phyloP scores from a whole-genome alignment of 2,113 vertebrate species.

The Pterocles burchelli region DNA sequence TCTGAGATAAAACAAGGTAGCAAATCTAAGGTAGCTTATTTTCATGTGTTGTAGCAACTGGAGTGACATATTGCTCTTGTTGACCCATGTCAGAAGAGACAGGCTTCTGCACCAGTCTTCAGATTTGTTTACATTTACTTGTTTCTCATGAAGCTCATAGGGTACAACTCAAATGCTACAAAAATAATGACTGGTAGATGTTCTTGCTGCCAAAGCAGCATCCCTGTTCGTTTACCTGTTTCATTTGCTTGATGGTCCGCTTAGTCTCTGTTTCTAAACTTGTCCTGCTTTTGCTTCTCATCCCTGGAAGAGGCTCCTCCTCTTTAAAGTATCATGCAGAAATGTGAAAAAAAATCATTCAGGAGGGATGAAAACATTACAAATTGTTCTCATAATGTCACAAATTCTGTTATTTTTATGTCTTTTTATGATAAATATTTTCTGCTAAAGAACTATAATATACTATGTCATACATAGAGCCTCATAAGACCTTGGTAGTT shows the following conservation, averaged over 20 bases:
- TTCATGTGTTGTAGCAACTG: neutral
- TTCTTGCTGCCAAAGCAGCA: neutral
- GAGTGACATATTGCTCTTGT: neutral
- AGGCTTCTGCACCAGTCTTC: neutral
- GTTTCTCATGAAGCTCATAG: neutral
- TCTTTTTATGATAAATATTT: neutral
- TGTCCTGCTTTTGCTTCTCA: neutral
- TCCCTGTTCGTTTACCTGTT: neutral
- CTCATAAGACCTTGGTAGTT: neutral
- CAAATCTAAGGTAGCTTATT: neutral
- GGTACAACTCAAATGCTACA: neutral
- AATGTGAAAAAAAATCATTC: neutral
- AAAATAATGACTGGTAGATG: neutral
- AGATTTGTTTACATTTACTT: neutral
- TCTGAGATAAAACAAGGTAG: neutral
- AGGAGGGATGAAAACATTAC: neutral
- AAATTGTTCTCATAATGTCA: neutral
- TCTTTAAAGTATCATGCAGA: neutral
- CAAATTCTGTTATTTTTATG: neutral
- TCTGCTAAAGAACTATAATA: neutral
- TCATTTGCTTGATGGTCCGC: neutral
- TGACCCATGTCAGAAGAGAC: neutral
- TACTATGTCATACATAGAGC: neutral
- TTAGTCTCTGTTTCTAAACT: neutral
- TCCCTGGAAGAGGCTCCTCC: neutral